Base-by-base conservation (phyloP, 2,113 vertebrate genomes). In the Pitta sordida region DNA sequence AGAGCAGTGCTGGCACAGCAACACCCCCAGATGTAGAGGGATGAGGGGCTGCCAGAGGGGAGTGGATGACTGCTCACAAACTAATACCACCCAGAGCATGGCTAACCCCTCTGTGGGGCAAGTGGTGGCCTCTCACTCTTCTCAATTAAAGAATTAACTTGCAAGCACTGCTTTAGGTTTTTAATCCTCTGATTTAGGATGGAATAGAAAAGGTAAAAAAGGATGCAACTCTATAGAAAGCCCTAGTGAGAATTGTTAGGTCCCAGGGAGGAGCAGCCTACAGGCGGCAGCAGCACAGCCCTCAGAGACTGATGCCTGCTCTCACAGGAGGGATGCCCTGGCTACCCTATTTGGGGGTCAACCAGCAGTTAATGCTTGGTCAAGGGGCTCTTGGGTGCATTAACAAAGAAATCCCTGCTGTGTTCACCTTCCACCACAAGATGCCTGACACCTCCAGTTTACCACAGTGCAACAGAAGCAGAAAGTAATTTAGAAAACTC, bases 111-210 rank as follows among this genome's bases (percentile, higher is more conserved):
- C 5, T 5, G 8, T 1, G 3, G 37, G 43, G 23, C 0, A 1
- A 49, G 36, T 1, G 5, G 7, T 18, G 18, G 75, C 37, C 49
- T 65, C 85, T 76, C 37, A 9, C 13, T 83, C n/a, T 37, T 81
- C 41, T 51, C 39, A 41, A 93, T 88, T 96, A 96, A 96, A 96
- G 46, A 90, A 71, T 39, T 79, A 73, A 83, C 20, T 58, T 74
- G 23, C 6, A 80, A 60, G 10, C 8, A 14, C 9, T 21, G 24
- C 49, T 65, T 53, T 49, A 39, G 1, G 7, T 27, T 71, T 78
- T 75, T 39, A 74, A 27, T 88, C 30, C 7, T 76, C 27, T 18
- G n/a, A 4, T 27, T 68, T 41, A 49, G 73, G 32, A 80, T 19
- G 13, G 21, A 69, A 37, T 8, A 8, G 37, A 49, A 29, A 27